Evolutionary conservation across 2,797 vertebrate species (phyloP), one percentile per base, ranked within the genome.

Genomic region (Eulemur rubriventer): DNA sequence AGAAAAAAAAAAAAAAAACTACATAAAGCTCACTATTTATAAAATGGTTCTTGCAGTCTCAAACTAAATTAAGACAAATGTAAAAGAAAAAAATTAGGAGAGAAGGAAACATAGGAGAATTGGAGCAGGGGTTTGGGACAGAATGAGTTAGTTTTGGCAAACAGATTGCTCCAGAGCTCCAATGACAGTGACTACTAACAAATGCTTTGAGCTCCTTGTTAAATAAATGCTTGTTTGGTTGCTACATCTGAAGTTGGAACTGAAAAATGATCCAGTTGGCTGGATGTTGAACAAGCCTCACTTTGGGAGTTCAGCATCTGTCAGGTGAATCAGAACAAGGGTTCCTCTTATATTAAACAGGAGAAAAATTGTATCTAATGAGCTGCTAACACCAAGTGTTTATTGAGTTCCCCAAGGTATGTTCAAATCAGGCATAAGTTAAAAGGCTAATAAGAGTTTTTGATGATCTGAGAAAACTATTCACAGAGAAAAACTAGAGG

Each of bases 51-150:
- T 82, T 94, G n/a, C 2, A 76, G 72, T 86, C 82, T 86, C 89
- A 95, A 95, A 57, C 16, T 84, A 84, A 97, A 96, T 96, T 92
- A 96, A 97, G 93, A 97, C 95, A 97, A 96, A 95, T 94, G 84
- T 89, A 80, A 43, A 92, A 95, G 59, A 35, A 26, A n/a, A 88
- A 76, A 80, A 75, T 22, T 59, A 52, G 88, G 67, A 73, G 52
- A 46, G 22, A 80, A 91, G 86, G n/a, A 82, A 65, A 67, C 5
- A 3, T 91, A 63, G 67, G 73, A 82, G 63, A 78, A 88, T 18
- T 75, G 35, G 13, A 75, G 20, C 20, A 80, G 67, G 41, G 63
- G 28, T 67, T 89, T 75, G 57, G 65, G 93, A 94, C 28, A 84
- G 70, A 87, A 16, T 78, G 72, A 96, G 84, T 97, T 96, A 55